Base-by-base conservation (phyloP, 2,113 vertebrate genomes). In the Theristicus caerulescens region DNA sequence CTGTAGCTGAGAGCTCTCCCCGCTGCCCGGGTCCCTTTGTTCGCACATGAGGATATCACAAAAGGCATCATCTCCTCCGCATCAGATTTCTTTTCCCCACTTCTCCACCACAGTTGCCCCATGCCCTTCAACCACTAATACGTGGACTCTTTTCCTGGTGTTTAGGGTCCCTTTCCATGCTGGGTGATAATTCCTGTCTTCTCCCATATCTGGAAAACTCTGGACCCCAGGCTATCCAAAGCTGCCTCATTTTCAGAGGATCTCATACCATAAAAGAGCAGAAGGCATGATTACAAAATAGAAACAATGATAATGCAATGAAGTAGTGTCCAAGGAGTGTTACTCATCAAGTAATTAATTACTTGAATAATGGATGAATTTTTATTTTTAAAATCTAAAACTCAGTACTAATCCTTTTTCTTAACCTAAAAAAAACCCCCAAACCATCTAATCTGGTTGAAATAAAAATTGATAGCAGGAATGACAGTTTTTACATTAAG, bases 301-400 rank as follows among this genome's bases (percentile, higher is more conserved):
- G 55, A 31, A 94, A 78, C 24, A 73, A 38, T 6, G 22, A 49
- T 77, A 88, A 77, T 24, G 9, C 38, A 73, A 2, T 58, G 31
- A 69, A 87, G 54, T 24, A 66, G 22, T 59, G 93, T 92, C 46
- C 55, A 88, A 78, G 71, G 25, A 88, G 20, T 47, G 44, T 90
- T 88, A 90, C 26, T 83, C 42, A 66, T 59, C 54, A 66, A 86
- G 38, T 90, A 70, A 73, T 72, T 91, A 72, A 88, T 70, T 72
- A 73, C 32, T 78, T 86, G 34, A 86, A 77, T 80, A 90, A 92
- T 70, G 7, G 29, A 46, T 62, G 10, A 66, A 74, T 83, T 93
- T 92, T 49, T 38, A 38, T 90, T 92, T 92, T 88, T 77, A 40
- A 88, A 86, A 66, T 36, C 38, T 58, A 66, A 55, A 90, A 14